Conservation (phyloP, 1,140 invertebrate species). For the Marisa cornuarietis region DNA sequence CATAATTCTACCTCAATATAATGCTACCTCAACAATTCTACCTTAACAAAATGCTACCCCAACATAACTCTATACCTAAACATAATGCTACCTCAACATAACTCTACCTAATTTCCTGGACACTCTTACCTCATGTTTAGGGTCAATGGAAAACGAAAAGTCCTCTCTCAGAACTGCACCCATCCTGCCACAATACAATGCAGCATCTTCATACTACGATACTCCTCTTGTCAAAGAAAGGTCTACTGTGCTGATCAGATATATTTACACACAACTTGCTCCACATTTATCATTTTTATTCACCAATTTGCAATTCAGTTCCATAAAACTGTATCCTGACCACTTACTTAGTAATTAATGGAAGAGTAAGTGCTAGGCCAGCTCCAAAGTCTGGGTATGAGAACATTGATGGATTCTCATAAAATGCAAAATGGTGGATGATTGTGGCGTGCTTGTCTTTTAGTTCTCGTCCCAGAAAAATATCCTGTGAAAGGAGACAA, state of each 20-base stretch:
- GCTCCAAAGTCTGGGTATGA: conserved; percentile 83
- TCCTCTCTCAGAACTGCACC: conserved; percentile 38
- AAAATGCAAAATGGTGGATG: conserved; percentile 86
- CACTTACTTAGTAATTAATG: conserved; percentile 75
- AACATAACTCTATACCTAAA: too few species aligned
- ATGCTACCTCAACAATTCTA: too few species aligned
- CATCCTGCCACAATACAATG: conserved; percentile 1
- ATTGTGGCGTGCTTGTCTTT: conserved; percentile 83
- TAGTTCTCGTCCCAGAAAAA: conserved; percentile 79
- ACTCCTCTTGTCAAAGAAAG: not conserved
- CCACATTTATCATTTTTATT: not conserved
- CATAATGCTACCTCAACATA: too few species aligned
- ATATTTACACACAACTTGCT: not conserved
- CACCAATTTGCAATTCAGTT: too few species aligned
- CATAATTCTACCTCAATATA: too few species aligned
- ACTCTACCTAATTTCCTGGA: too few species aligned
- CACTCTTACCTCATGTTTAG: conserved; percentile 74
- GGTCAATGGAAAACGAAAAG: conserved; percentile 84
- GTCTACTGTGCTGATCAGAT: not conserved
- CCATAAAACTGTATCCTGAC: not conserved
- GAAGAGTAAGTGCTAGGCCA: conserved; percentile 79
- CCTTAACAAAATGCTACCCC: too few species aligned
- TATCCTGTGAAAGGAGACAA: conserved; percentile 66
- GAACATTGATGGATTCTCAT: conserved; percentile 76
- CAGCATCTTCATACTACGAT: not conserved